Base-by-base conservation (phyloP, 2,113 vertebrate genomes). In the Vimba vimba region DNA sequence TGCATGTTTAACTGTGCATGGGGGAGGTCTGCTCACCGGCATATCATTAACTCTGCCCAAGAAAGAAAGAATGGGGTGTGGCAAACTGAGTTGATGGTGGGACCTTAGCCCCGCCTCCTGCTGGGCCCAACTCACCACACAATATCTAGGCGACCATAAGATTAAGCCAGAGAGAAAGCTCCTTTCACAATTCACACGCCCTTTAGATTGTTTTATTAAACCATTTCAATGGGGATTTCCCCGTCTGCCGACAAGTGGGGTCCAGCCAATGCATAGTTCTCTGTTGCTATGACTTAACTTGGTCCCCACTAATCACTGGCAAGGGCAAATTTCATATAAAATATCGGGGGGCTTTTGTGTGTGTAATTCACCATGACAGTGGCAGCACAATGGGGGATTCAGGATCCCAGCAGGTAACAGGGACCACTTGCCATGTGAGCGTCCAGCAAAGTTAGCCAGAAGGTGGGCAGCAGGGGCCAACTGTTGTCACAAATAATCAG, bases 251-350 rank as follows among this genome's bases (percentile, higher is more conserved):
- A 95, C 95, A 95, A 95, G 96, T 91, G 50, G 92, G 96, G 96
- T 95, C 95, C 95, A 91, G 94, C 95, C 92, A 95, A 94, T 95
- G 96, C 97, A 99, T 99, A 98, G 95, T 97, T 98, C 95, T 96
- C 94, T 97, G 98, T 99, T 99, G 98, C 98, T 98, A 99, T 98
- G 98, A 99, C 97, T 97, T 97, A 97, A 97, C 95, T 95, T 96
- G 93, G 96, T 96, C 96, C 94, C 95, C 95, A 96, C 97, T 98
- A 98, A 99, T 99, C 97, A 97, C 97, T 94, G 94, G 96, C 95
- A 91, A 95, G 97, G 96, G 96, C 95, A 97, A 97, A 98, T 97
- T 98, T 99, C 97, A 98, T 99, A 98, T 98, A 97, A 98, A 98
- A 98, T 98, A 97, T 98, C 95, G 95, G 80, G 85, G 93, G 90